Evolutionary conservation across 2,113 vertebrate genomes (phyloP), one percentile per base, ranked within the genome.

Genomic region (Brachypodius melanocephalos): DNA sequence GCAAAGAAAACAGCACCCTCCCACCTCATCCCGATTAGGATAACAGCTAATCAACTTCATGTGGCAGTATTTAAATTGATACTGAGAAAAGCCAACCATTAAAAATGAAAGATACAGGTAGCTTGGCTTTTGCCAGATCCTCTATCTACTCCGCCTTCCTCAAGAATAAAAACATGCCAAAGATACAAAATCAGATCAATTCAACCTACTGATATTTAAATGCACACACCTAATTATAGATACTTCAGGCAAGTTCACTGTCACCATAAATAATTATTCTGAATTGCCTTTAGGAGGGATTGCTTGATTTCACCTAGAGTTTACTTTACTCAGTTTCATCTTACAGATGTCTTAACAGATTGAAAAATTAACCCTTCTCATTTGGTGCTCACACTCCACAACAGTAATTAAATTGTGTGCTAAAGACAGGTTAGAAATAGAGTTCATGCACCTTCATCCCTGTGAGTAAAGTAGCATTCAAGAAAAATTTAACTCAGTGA

Each of bases 111-210:
- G 5, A 31, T 51, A 38, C 0, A 40, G 13, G 3, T 80, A 78
- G 10, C 36, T 46, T 38, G 5, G 3, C 14, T 87, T 87, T 22
- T 59, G 3, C 18, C 2, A 2, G 76, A 76, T 85, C 16, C 5
- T 67, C 5, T 4, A 21, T 31, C 28, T n/a, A 58, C 5, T 2
- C 8, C 9, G 57, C 16, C 10, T 4, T 58, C 22, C 1, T 2
- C 29, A 65, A 65, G 45, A 14, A 48, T 25, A 89, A 68, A 52
- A 38, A 42, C 3, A 25, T 20, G 11, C 19, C 18, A 52, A 26
- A 51, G 9, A 42, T 17, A 68, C 3, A 48, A 52, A 78, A 20
- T 2, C 49, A 80, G 34, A 83, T 26, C 10, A 29, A 31, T 49
- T 72, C 57, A 55, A 40, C 10, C 16, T 26, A 45, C 22, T 36